Evolutionary conservation across 2,888 invertebrate genomes (phyloP).

Genomic region (Ichneumon xanthorius): DNA sequence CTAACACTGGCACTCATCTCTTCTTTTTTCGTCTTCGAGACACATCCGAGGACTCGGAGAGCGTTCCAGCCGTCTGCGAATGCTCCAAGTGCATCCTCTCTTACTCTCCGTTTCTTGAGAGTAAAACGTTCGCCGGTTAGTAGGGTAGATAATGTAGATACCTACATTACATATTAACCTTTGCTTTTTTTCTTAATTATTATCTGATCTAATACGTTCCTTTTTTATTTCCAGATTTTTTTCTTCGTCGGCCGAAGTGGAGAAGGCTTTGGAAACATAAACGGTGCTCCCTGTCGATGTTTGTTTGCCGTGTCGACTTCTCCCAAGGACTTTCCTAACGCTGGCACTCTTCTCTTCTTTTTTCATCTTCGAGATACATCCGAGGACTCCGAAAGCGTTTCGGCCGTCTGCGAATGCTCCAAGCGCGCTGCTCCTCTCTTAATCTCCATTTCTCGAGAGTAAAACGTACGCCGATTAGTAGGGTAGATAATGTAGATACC

Average conservation of each 20-base stretch:
- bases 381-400: conserved; percentile 30
- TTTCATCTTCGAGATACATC: conserved; percentile 14
- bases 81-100: not conserved
- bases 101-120: not conserved
- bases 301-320: conserved; percentile 50
- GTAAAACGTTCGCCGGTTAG: not conserved
- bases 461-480: not conserved
- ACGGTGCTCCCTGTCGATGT: conserved; percentile 50
- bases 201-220: conserved; percentile 35
- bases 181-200: conserved; percentile 26
- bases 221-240: conserved; percentile 9
- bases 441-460: not conserved
- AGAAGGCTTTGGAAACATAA: conserved; percentile 34
- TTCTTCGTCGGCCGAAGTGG: not conserved
- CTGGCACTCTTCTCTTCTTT: conserved; percentile 20
- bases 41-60: conserved; percentile 21
- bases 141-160: not conserved
- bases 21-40: conserved; percentile 24
- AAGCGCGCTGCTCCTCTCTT: not conserved
- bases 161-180: conserved; percentile 5
- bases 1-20: conserved; percentile 13
- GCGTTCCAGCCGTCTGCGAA: conserved; percentile 47
- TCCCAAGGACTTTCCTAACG: conserved; percentile 40
- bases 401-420: conserved; percentile 38
- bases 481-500: not conserved